phyloP scores from a whole-genome alignment of 2,113 vertebrate species.

The Zosterops pallidus region DNA sequence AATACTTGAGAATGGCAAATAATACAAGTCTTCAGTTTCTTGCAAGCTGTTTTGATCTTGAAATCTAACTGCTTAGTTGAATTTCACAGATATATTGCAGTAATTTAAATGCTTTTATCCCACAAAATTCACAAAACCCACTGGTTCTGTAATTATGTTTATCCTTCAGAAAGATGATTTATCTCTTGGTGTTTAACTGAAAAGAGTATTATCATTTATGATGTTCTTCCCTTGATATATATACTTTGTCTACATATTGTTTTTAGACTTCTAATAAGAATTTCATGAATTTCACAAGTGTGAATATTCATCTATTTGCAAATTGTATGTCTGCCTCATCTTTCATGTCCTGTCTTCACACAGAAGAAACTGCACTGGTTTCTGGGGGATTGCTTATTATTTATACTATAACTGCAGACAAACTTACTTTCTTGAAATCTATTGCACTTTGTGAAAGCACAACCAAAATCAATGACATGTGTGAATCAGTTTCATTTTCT shows the following conservation, averaged over 20 bases:
- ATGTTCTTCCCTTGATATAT: not conserved
- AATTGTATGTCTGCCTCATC: not conserved
- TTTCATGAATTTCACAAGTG: not conserved
- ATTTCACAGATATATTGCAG: not conserved
- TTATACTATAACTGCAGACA: not conserved
- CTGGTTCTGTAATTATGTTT: not conserved
- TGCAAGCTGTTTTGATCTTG: not conserved
- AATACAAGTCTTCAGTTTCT: not conserved
- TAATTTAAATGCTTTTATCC: not conserved
- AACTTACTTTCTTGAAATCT: not conserved
- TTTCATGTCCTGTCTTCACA: not conserved
- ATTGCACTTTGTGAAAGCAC: not conserved
- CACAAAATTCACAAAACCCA: not conserved
- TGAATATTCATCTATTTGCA: not conserved
- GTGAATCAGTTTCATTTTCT: not conserved
- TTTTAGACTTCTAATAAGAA: slow-evolving; percentile 12
- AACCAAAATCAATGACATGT: not conserved
- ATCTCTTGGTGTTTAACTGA: slow-evolving; percentile 19
- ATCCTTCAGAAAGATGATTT: not conserved
- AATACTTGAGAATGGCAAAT: not conserved
- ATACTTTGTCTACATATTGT: not conserved
- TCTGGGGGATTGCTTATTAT: not conserved
- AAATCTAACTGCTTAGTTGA: not conserved
- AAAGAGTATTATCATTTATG: not conserved
- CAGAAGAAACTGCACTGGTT: not conserved